Evolutionary conservation across 1,140 invertebrate species (phyloP), one percentile per base, ranked within the genome.

Genomic region (Caligus rogercresseyi): DNA sequence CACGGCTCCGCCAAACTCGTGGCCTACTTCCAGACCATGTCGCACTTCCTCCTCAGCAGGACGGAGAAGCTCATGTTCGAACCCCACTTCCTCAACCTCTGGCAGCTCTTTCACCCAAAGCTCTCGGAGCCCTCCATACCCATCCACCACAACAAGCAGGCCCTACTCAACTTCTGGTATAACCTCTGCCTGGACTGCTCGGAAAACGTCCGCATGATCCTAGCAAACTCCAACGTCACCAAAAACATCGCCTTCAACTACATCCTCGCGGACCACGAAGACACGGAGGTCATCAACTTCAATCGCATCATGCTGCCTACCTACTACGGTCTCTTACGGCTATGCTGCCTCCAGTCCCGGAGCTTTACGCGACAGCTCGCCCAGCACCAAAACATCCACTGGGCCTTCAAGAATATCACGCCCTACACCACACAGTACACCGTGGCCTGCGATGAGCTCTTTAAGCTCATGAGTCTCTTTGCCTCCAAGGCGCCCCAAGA

Each of bases 171-270:
- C 31, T 94, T 92, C 75, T 93, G 89, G 88, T 86, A 92, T 74
- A 85, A 89, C 63, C 88, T 88, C 11, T 88, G 86, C 69, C 78
- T 83, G 1, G 89, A 94, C 71, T 94, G 89, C 73, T 84, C 86
- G 0, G 89, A 94, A 74, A 94, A 93, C 74, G 82, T 93, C 31
- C 81, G 87, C 69, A 78, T 87, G 25, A 89, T 93, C 67, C 78
- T 89, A 61, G 80, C 83, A 66, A 89, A 89, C 74, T 81, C 79
- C 65, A 81, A 83, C 71, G 85, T 89, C 66, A 86, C 78, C 64
- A 93, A 89, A 73, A 92, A 95, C 71, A 91, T 95, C 73, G 89
- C 88, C 67, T 94, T 93, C 77, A 95, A 93, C 74, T 95, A 95
- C 72, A 94, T 95, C 72, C 74, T 94, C 68, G 89, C 89, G 63